Evolutionary conservation across 2,113 vertebrate genomes (phyloP).

Genomic region (Alouatta palliata): DNA sequence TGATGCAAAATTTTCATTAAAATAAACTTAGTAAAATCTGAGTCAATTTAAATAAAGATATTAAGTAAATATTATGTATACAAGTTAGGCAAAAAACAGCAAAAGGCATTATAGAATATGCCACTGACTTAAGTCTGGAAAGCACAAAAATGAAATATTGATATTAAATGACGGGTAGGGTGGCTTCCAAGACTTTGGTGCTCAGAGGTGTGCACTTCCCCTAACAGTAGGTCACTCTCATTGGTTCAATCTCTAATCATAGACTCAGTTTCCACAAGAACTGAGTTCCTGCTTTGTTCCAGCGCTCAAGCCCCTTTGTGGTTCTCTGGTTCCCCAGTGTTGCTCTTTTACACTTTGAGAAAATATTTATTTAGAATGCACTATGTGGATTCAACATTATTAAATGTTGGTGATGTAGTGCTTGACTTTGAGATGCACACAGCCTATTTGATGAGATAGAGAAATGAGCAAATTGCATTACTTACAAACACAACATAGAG

Average conservation of each 20-base stretch:
- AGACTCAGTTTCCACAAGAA: not conserved
- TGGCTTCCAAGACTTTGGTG: not conserved
- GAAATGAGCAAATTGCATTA: not conserved
- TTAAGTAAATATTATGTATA: not conserved
- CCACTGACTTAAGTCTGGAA: not conserved
- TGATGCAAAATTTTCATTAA: not conserved
- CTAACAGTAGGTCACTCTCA: not conserved
- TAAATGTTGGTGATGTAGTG: not conserved
- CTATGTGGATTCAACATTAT: not conserved
- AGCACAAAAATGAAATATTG: not conserved
- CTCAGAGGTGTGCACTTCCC: not conserved
- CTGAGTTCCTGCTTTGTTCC: not conserved
- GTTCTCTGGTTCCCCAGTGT: not conserved
- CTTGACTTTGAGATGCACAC: not conserved
- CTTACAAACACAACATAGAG: not conserved
- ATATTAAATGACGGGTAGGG: not conserved
- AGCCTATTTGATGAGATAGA: not conserved
- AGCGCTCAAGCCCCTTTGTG: not conserved
- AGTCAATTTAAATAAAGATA: not conserved
- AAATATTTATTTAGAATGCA: not conserved
- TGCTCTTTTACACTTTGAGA: not conserved
- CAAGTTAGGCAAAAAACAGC: not conserved
- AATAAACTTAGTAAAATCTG: constrained; percentile 7
- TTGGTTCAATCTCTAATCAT: not conserved
- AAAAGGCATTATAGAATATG: not conserved